phyloP scores from a whole-genome alignment of 1,140 invertebrate species.

The Calephelis nemesis region DNA sequence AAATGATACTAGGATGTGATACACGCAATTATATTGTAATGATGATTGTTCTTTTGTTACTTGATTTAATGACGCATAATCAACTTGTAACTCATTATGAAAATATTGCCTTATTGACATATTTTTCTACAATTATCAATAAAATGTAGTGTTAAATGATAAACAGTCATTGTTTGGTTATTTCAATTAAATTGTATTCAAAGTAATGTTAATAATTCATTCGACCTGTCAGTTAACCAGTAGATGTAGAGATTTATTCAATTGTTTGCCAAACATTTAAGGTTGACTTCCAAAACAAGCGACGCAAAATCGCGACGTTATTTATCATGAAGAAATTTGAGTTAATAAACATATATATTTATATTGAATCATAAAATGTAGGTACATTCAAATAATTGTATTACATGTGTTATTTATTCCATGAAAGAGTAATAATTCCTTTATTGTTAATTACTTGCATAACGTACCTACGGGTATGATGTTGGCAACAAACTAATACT shows the following conservation, averaged over 20 bases:
- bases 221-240: too few relatives aligned
- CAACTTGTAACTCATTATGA: conserved; percentile 9
- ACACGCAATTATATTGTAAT: conserved; percentile 29
- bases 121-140: not conserved
- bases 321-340: too few relatives aligned
- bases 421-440: too few relatives aligned
- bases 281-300: too few relatives aligned
- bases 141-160: not conserved
- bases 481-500: too few relatives aligned
- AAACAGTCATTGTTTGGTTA: not conserved
- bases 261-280: not conserved
- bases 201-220: not conserved
- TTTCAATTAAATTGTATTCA: not conserved
- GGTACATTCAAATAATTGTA: too few relatives aligned
- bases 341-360: too few relatives aligned
- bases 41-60: conserved; percentile 27
- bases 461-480: too few relatives aligned
- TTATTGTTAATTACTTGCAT: too few relatives aligned
- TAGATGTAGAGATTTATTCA: not conserved
- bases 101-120: conserved; percentile 5
- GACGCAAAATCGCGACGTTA: too few relatives aligned
- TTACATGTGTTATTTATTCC: too few relatives aligned
- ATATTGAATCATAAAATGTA: too few relatives aligned
- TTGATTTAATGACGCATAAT: conserved; percentile 29
- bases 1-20: conserved; percentile 33